Base-by-base conservation (phyloP, 1,140 invertebrate genomes). In the Halictus rubicundus region DNA sequence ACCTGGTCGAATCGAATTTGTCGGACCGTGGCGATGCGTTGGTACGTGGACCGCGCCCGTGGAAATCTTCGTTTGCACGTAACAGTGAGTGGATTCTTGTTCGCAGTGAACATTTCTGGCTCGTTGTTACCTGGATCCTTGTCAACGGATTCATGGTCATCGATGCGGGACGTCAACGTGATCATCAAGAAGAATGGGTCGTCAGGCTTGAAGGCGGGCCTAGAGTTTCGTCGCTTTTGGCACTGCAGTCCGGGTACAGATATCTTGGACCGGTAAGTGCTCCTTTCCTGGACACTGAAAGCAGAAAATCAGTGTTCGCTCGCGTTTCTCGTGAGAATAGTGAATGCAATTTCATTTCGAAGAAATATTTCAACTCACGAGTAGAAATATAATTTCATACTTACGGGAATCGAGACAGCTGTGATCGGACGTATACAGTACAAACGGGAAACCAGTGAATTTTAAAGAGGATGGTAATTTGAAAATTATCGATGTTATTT, bases 161-260 rank as follows among this genome's bases (percentile, higher is more conserved):
- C 54, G 12, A 8, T 32, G n/a, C 39, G 54, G 19, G 16, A 2
- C 68, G n/a, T 12, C n/a, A 1, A 2, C 12, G 16, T 23, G 27
- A 81, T 72, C 92, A 89, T 86, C 88, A 85, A 23, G 94, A 95
- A 68, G 94, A 95, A 89, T 95, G 94, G 94, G 93, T 94, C 21
- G 93, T 95, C 10, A 88, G 93, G 81, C 85, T 95, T 39, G 87
- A 90, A 32, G 94, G 94, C 23, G 94, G 94, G 52, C 81, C 87
- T 9, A 86, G 91, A 73, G 88, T 91, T 19, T 94, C 94, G 0
- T 85, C 93, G 8, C 83, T 92, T 21, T 71, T 95, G 52, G 94
- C 94, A 7, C 71, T 91, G 19, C 91, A 93, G 72, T 88, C 90
- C 16, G 94, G 93, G 25, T 95, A 94, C 87, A 82, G 83, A 46